phyloP scores from a whole-genome alignment of 2,113 vertebrate species.

The Siniperca knerii region DNA sequence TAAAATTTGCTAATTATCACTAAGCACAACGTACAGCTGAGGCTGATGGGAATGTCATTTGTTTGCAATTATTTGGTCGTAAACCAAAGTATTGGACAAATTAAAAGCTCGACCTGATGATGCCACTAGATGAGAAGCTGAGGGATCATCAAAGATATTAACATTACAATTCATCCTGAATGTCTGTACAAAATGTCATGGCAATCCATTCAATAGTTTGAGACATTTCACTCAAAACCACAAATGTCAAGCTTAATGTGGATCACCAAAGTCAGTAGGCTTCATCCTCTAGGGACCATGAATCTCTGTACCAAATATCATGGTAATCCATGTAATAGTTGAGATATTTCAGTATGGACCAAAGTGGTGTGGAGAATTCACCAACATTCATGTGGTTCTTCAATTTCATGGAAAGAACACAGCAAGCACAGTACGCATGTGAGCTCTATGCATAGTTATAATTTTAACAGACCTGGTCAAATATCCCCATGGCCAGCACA shows the following conservation, averaged over 20 bases:
- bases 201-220: neutral
- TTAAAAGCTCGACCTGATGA: no score
- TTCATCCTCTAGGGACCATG: no score
- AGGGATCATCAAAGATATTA: neutral
- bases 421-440: neutral
- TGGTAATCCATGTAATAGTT: neutral
- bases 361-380: neutral
- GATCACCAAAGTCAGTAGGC: neutral
- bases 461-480: slow-evolving; percentile 89
- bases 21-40: neutral
- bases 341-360: neutral
- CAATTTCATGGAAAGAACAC: neutral
- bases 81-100: no score
- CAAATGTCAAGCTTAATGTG: neutral
- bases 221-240: neutral
- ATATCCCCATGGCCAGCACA: slow-evolving; percentile 96
- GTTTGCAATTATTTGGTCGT: no score
- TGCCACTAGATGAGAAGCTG: neutral
- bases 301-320: neutral
- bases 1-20: neutral
- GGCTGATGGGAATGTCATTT: neutral
- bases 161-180: neutral
- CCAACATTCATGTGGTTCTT: neutral
- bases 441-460: neutral
- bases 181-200: neutral